A percentile compares a stretch with the other conserved stretches of the same genome.
These are phyloP conservation scores for Hipparchia sbordonii DNA, from an alignment of 2,888 invertebrate genomes.

Conservation along the genomic window DNA sequence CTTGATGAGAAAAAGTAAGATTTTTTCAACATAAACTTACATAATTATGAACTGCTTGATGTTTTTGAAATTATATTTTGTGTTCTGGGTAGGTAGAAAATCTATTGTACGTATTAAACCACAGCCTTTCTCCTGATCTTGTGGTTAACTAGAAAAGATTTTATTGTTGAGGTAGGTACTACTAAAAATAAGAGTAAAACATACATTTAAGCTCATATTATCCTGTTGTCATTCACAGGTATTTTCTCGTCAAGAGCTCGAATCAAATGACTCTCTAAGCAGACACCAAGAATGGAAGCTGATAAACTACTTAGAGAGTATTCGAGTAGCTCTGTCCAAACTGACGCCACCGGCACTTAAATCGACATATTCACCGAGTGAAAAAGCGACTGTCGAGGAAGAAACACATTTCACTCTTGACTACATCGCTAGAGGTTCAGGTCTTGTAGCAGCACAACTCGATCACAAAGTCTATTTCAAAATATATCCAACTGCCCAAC, in stretches of 20 bases:
- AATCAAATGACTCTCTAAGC: constrained; percentile 72
- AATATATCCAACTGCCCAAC: constrained; percentile 81
- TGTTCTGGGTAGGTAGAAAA: no score
- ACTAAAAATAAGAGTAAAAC: no score
- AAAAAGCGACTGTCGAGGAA: constrained; percentile 66
- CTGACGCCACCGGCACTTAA: constrained; percentile 64
- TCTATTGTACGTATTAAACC: no score
- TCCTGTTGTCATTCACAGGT: constrained; percentile 67
- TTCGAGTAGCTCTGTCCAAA: constrained; percentile 73
- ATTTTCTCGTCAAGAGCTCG: constrained; percentile 82
- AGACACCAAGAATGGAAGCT: constrained; percentile 82
- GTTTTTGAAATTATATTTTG: no score
- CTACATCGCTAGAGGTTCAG: constrained; percentile 84
- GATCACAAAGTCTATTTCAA: constrained; percentile 82
- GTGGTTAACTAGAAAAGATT: neutral
- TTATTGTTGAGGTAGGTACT: no score
- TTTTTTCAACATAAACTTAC: no score
- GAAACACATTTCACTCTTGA: constrained; percentile 70
- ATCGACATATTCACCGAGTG: constrained; percentile 51
- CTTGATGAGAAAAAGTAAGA: no score
- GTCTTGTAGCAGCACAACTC: constrained; percentile 82
- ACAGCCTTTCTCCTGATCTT: constrained; percentile 1
- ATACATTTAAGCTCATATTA: neutral
- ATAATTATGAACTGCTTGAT: no score
- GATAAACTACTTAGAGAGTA: constrained; percentile 75